A percentile compares a stretch with the other conserved stretches of the same genome.
Conservation (phyloP, 1,140 invertebrate species). For the Papilio machaon region DNA sequence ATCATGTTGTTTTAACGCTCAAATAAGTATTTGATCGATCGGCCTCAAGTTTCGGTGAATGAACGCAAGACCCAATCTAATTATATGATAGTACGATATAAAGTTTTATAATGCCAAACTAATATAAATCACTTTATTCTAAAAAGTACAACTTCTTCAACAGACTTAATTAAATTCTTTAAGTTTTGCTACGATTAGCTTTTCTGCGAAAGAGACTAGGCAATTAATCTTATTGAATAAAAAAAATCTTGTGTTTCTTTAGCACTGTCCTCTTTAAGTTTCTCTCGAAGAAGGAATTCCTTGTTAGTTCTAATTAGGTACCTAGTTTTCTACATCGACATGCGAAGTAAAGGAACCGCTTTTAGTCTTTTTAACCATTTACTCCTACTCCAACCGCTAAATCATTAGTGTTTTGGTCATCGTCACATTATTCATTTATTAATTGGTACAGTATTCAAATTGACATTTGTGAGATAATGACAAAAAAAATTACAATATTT, state of each 20-base stretch:
- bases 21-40: constrained; percentile 25
- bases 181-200: neutral
- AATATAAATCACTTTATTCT: neutral
- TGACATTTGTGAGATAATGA: neutral
- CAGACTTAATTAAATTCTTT: neutral
- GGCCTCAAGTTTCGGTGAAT: neutral
- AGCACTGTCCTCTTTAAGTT: neutral
- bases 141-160: neutral
- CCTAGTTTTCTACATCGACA: neutral
- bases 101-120: neutral
- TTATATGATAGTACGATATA: neutral
- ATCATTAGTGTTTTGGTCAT: neutral
- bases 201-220: neutral
- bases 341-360: neutral
- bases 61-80: neutral
- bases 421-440: neutral
- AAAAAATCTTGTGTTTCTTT: constrained; percentile 4
- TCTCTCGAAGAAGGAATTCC: constrained; percentile 9
- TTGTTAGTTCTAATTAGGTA: constrained; percentile 4
- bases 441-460: no score
- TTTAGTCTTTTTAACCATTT: neutral
- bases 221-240: constrained; percentile 9
- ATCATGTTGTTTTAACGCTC: constrained; percentile 4
- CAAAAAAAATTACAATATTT: neutral
- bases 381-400: neutral